Evolutionary conservation across 1,140 invertebrate species (phyloP), one percentile per base, ranked within the genome.

Genomic region (Carposina sasakii): DNA sequence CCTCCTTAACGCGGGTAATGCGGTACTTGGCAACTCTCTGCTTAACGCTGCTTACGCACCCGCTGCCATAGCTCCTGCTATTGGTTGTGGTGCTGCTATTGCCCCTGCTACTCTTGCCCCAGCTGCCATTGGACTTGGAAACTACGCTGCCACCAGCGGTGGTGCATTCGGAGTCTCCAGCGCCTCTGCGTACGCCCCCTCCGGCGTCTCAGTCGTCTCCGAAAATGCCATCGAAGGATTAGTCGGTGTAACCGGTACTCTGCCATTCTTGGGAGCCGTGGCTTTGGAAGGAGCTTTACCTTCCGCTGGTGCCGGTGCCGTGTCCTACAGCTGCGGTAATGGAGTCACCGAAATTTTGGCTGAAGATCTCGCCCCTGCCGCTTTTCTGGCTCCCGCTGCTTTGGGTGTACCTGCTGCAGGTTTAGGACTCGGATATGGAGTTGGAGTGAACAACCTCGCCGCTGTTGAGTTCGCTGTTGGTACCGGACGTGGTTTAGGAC

Each of bases 231-330:
- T 52, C 19, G 68, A 70, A 49, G 73, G 73, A 4, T 37, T 45
- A 5, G 15, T 72, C 8, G 33, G 41, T 24, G 60, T 66, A 2
- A 44, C 6, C 15, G 70, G 70, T n/a, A 48, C 57, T 20, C 47
- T 70, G 31, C 69, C 69, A 4, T 69, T 69, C 47, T 36, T 70
- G 15, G 56, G 58, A 39, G 57, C 64, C 28, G 63, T 70, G 16
- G 54, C 59, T 28, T 36, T 70, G 42, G 67, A 67, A 36, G 64
- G 67, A 5, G 40, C 46, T 0, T 31, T 71, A 16, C 49, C 56
- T 3, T 55, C 62, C 2, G 30, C 24, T 20, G 67, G 67, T 15
- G 41, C 54, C 0, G 61, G 54, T 5, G 51, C 42, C 3, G 48
- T 55, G 3, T 16, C 54, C 1, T 60, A 57, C 31, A 50, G 57